Evolutionary conservation across 2,797 vertebrate species (phyloP).

Genomic region (Macropodus opercularis): DNA sequence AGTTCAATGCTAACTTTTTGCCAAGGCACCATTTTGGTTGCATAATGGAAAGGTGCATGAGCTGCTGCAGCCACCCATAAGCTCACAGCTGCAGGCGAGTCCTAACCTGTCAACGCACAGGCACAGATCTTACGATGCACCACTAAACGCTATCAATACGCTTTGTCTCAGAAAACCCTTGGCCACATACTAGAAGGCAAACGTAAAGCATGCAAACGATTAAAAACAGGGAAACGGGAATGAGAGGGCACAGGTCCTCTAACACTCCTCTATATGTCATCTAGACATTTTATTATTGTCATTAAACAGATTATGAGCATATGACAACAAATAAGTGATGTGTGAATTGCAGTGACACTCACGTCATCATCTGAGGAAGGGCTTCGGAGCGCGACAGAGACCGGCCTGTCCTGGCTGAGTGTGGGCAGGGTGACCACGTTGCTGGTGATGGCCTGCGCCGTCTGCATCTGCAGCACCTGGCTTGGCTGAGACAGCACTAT

Average conservation of each 20-base stretch:
- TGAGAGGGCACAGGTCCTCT: too few relatives aligned
- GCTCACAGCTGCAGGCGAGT: constrained; percentile 12
- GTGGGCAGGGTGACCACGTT: constrained; percentile 79
- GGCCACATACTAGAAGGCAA: constrained; percentile 24
- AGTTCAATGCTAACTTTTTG: too few relatives aligned
- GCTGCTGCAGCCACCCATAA: too few relatives aligned
- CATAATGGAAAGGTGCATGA: too few relatives aligned
- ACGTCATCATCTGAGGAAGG: constrained; percentile 85
- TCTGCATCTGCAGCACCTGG: constrained; percentile 87
- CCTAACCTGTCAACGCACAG: constrained; percentile 11
- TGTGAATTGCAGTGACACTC: constrained; percentile 80
- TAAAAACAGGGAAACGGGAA: constrained; percentile 10
- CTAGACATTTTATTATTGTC: too few relatives aligned
- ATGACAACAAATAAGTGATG: too few relatives aligned
- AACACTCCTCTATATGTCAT: too few relatives aligned
- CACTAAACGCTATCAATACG: constrained; percentile 14
- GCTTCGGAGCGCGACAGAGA: constrained; percentile 60
- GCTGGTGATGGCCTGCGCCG: constrained; percentile 78
- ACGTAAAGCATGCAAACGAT: constrained; percentile 9
- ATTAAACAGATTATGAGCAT: too few relatives aligned
- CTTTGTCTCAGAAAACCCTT: constrained; percentile 17
- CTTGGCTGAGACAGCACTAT: constrained; percentile 85
- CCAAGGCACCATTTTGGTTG: too few relatives aligned
- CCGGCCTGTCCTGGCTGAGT: constrained; percentile 74
- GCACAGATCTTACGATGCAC: constrained; percentile 11